Evolutionary conservation across 2,113 vertebrate species (phyloP).

Genomic region (Tychaedon coryphoeus): DNA sequence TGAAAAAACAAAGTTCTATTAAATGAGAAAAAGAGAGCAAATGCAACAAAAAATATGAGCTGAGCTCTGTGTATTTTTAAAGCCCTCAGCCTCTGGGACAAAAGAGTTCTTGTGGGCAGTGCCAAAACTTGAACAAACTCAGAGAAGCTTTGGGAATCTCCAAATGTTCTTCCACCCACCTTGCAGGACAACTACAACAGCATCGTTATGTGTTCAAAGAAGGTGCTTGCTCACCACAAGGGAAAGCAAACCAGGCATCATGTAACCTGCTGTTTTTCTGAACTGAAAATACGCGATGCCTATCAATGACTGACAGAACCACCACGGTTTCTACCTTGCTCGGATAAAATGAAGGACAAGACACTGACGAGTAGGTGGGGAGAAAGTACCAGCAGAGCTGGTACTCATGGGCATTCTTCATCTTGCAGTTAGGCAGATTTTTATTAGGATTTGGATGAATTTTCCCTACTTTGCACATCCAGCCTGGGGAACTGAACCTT

Average conservation of each 20-base stretch:
- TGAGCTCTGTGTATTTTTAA: neutral
- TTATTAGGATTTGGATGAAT: neutral
- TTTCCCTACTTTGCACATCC: neutral
- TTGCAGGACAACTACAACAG: neutral
- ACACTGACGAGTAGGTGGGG: rapidly evolving
- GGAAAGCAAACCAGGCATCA: neutral
- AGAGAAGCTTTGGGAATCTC: neutral
- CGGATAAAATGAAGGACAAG: neutral
- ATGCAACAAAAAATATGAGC: neutral
- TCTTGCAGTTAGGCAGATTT: rapidly evolving
- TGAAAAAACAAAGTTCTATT: neutral
- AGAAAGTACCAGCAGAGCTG: neutral
- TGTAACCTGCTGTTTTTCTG: neutral
- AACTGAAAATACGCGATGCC: neutral
- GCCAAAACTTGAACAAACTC: neutral
- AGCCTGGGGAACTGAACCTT: neutral
- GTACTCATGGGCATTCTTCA: neutral
- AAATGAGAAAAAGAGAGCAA: neutral
- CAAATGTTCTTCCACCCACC: neutral
- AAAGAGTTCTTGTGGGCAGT: rapidly evolving
- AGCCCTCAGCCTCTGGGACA: neutral
- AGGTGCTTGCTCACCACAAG: neutral
- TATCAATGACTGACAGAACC: neutral
- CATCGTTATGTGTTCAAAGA: neutral
- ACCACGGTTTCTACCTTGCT: neutral